These are phyloP conservation scores for Portunus trituberculatus DNA, from an alignment of 1,140 invertebrate species.

Conservation along the genomic window DNA sequence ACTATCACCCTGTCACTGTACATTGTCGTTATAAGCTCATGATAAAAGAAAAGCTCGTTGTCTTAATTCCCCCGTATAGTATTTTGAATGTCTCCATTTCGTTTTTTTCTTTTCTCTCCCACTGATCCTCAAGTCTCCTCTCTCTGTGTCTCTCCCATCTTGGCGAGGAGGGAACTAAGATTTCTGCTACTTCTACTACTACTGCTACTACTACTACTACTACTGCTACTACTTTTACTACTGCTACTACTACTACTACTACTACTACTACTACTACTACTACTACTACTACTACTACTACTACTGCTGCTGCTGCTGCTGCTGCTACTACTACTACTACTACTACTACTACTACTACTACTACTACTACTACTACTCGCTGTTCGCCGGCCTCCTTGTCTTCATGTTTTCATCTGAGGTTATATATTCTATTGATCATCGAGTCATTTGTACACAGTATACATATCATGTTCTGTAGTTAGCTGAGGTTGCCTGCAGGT, in stretches of 20 bases:
- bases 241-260: constrained; percentile 29
- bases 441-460: neutral
- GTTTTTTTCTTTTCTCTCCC: too few relatives aligned
- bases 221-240: constrained; percentile 43
- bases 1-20: neutral
- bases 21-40: neutral
- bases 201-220: constrained; percentile 1
- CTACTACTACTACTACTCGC: constrained; percentile 31
- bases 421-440: neutral
- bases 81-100: neutral
- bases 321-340: constrained; percentile 55
- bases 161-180: neutral
- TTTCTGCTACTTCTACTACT: too few relatives aligned
- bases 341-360: constrained; percentile 55
- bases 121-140: too few relatives aligned
- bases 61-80: neutral
- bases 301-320: constrained; percentile 54
- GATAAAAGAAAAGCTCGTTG: neutral
- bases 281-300: constrained; percentile 46
- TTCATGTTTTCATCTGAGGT: neutral
- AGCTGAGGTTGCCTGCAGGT: neutral
- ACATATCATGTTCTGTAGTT: constrained; percentile 13
- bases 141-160: neutral
- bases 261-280: constrained; percentile 46
- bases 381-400: neutral